phyloP scores from a whole-genome alignment of 2,888 invertebrate genomes.

The Norana najaformis region DNA sequence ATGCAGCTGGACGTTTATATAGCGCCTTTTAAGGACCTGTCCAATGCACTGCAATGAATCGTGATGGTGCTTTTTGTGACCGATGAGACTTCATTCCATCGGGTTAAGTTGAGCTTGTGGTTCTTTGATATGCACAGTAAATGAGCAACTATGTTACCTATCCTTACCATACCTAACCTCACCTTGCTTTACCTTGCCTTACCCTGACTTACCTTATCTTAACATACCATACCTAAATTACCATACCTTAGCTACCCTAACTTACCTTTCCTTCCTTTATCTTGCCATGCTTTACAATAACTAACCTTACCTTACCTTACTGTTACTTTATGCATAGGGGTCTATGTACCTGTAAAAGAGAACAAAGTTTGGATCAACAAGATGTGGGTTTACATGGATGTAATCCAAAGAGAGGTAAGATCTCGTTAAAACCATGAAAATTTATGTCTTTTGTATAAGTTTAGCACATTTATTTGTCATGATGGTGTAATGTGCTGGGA shows the following conservation, averaged over 20 bases:
- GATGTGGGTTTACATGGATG: slow-evolving; percentile 14
- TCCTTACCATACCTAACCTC: no score
- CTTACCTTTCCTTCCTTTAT: not conserved
- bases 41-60: no score
- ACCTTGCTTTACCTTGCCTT: no score
- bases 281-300: not conserved
- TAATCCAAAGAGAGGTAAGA: not conserved
- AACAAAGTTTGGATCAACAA: not conserved
- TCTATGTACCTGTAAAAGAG: slow-evolving; percentile 15
- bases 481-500: not conserved
- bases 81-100: no score
- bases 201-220: no score
- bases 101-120: no score
- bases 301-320: not conserved
- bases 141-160: not conserved
- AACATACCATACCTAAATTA: no score
- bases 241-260: no score
- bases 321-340: not conserved
- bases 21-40: no score
- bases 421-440: not conserved
- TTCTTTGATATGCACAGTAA: not conserved
- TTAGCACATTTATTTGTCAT: no score
- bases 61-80: no score
- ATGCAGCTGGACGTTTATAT: not conserved
- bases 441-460: no score